A percentile compares a stretch with the other conserved stretches of the same genome.
Conservation (phyloP, 2,797 vertebrate genomes). For the Sphenopsis melanotis region DNA sequence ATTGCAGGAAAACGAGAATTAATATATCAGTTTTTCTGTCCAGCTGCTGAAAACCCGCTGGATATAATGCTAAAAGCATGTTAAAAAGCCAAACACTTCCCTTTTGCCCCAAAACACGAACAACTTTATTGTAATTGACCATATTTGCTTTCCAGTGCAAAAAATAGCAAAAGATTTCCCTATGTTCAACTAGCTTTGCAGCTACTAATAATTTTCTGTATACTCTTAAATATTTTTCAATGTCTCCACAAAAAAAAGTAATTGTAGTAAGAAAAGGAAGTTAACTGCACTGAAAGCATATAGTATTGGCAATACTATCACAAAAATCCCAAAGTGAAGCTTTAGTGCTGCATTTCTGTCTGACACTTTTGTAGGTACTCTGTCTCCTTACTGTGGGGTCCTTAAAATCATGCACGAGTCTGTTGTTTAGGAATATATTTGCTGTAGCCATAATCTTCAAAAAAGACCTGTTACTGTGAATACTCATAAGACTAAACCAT, state of each 20-base stretch:
- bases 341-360: not conserved
- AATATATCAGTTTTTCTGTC: not conserved
- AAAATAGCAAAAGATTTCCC: not conserved
- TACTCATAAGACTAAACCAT: not conserved
- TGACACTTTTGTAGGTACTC: not conserved
- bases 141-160: not conserved
- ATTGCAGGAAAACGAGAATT: not conserved
- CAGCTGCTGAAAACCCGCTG: not conserved
- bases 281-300: not conserved
- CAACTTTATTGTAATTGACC: not conserved
- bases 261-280: not conserved
- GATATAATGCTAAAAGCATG: not conserved
- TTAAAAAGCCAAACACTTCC: not conserved
- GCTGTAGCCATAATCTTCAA: not conserved
- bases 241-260: not conserved
- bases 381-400: not conserved
- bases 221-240: not conserved
- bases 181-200: not conserved
- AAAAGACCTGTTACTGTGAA: not conserved
- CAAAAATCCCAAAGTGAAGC: not conserved
- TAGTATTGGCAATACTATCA: not conserved
- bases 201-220: not conserved
- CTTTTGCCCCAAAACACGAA: not conserved
- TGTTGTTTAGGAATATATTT: not conserved
- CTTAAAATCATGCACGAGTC: not conserved